Evolutionary conservation across 1,140 invertebrate species (phyloP).

Genomic region (Drosophila teissieri): DNA sequence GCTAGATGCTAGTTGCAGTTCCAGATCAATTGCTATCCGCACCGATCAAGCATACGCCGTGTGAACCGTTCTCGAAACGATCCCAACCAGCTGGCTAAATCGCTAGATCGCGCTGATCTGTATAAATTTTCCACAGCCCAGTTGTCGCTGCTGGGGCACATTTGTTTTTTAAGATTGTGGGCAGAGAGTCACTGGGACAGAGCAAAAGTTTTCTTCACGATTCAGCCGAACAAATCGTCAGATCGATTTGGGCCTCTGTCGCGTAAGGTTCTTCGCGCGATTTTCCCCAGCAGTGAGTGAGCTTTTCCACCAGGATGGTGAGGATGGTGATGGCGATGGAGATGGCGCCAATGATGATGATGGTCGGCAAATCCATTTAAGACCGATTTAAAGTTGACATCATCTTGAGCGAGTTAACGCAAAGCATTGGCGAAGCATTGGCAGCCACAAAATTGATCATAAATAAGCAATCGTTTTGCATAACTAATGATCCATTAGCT

Average conservation of each 20-base stretch:
- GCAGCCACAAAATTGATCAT: slow-evolving; percentile 27
- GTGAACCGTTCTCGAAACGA: slow-evolving; percentile 27
- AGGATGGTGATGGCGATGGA: no score
- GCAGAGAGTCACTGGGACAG: slow-evolving; percentile 1
- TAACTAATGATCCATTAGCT: slow-evolving; percentile 53
- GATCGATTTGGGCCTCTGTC: slow-evolving; percentile 55
- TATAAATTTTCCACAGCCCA: slow-evolving; percentile 52
- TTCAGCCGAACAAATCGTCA: slow-evolving; percentile 64
- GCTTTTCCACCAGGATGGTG: slow-evolving; percentile 22
- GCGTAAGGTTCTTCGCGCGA: slow-evolving; percentile 35
- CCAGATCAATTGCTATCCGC: slow-evolving; percentile 45
- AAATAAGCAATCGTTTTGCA: slow-evolving; percentile 43
- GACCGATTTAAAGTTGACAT: slow-evolving; percentile 30
- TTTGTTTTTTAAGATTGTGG: slow-evolving; percentile 7
- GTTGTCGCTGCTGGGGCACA: no score
- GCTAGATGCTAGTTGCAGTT: slow-evolving; percentile 25
- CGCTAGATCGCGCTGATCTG: slow-evolving; percentile 9
- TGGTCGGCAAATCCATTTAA: slow-evolving; percentile 2
- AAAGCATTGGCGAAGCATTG: slow-evolving; percentile 2
- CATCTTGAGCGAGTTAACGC: slow-evolving; percentile 11
- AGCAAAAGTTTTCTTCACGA: slow-evolving; percentile 57
- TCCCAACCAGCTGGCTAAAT: not conserved
- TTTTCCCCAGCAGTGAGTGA: slow-evolving; percentile 24
- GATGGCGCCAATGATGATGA: not conserved
- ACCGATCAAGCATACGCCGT: slow-evolving; percentile 63